These are phyloP conservation scores for Ceyx margarethae DNA, from an alignment of 2,113 vertebrate genomes.

Conservation along the genomic window DNA sequence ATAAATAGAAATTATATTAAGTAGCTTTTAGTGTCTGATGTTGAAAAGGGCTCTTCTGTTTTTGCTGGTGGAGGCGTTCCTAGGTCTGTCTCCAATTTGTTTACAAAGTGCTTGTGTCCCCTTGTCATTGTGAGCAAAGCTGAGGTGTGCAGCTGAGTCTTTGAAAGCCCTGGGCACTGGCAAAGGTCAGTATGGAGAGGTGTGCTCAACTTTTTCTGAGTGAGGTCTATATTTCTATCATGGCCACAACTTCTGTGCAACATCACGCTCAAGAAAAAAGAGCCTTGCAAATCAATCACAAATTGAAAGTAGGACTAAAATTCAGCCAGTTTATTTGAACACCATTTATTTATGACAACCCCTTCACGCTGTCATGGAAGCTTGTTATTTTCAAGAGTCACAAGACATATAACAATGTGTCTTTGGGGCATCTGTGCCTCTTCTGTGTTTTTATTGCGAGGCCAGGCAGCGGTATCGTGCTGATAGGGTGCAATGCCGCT, in stretches of 20 bases:
- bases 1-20: not conserved
- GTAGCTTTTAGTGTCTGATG: not conserved
- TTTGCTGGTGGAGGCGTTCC: not conserved
- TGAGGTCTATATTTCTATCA: no score
- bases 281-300: not conserved
- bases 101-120: not conserved
- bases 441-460: not conserved
- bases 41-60: not conserved
- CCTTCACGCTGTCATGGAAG: not conserved
- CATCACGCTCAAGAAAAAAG: accelerated
- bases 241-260: not conserved
- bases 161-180: not conserved
- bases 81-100: not conserved
- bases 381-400: not conserved
- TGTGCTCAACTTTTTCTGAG: not conserved
- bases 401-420: not conserved
- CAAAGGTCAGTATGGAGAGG: not conserved
- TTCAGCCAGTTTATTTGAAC: not conserved
- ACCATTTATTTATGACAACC: not conserved
- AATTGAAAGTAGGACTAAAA: not conserved
- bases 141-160: not conserved
- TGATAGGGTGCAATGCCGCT: not conserved
- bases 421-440: not conserved
- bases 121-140: not conserved
- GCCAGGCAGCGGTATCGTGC: not conserved